Evolutionary conservation across 2,797 vertebrate species (phyloP), one percentile per base, ranked within the genome.

Genomic region (Carapus acus): DNA sequence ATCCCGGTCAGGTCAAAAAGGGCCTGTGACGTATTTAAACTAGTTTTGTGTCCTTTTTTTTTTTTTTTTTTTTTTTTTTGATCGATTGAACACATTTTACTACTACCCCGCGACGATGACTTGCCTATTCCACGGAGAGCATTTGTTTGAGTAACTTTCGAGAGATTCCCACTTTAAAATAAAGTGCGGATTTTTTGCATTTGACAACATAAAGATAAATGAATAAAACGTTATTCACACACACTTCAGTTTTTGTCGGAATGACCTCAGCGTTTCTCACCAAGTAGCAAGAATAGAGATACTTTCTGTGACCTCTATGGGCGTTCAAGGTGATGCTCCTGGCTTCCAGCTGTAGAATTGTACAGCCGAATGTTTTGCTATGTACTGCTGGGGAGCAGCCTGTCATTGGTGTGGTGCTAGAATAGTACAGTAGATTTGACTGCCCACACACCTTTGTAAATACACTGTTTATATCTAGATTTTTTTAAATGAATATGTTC

Each of bases 391-490:
- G 67, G 43, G 63, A 58, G 52, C 63, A 53, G 64, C 41, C 56
- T 27, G 29, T 39, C 55, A 49, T 65, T 44, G 41, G 15, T 52
- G 34, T 51, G 33, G 49, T 65, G 65, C 67, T 69, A 75, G 46
- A 61, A 51, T 21, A 78, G 74, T 69, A 71, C 64, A 76, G 38
- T 78, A 75, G 74, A 68, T 81, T 77, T 73, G 71, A 69, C 67
- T 61, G 68, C 70, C 79, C 76, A 73, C 78, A 81, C 71, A 71
- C 52, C 50, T n/a, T n/a, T 94, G 90, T 96, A 95, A 91, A 94
- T 94, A 91, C 81, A 40, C 68, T 93, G 90, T 94, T 92, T 76
- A 92, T 93, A 94, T 59, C 49, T 91, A 84, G 88, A 88, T 76
- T 85, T 86, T 64, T 58, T 27, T 90, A 85, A 87, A 88, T 81